These are phyloP conservation scores for Danaus melanippus DNA, from an alignment of 1,140 invertebrate species.

Conservation along the genomic window DNA sequence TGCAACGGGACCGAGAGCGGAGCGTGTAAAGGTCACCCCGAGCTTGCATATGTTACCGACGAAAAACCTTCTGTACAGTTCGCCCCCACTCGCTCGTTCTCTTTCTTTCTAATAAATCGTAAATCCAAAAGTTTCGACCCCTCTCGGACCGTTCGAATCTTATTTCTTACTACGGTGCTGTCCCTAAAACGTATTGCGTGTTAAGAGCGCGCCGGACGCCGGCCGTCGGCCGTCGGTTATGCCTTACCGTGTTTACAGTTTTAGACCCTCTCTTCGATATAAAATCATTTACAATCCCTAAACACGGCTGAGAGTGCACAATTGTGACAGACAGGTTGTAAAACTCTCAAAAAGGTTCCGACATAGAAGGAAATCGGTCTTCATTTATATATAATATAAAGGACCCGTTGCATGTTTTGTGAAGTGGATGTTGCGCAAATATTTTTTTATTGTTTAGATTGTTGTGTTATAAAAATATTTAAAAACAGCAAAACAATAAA, in stretches of 20 bases:
- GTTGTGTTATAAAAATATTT: constrained; percentile 29
- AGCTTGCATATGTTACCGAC: constrained; percentile 29
- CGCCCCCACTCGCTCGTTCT: constrained; percentile 14
- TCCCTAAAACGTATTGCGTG: constrained; percentile 19
- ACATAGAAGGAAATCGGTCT: constrained; percentile 15
- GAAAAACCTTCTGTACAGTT: constrained; percentile 18
- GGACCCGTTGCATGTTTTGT: constrained; percentile 3
- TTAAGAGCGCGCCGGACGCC: constrained; percentile 6
- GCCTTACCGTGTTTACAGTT: constrained; percentile 4
- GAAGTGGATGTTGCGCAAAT: constrained; percentile 28
- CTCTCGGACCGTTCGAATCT: not conserved
- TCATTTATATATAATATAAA: constrained; percentile 17
- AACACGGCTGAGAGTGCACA: not conserved
- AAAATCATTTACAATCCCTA: constrained; percentile 2
- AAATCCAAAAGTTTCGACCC: constrained; percentile 16
- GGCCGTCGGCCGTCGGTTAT: constrained; percentile 3
- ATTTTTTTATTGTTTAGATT: constrained; percentile 27
- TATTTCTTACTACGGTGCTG: not conserved
- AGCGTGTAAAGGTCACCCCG: constrained; percentile 45
- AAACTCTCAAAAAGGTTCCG: constrained; percentile 2
- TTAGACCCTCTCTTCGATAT: not conserved
- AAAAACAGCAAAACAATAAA: constrained; percentile 38
- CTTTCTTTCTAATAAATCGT: constrained; percentile 13
- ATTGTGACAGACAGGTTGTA: constrained; percentile 10
- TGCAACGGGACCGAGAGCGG: constrained; percentile 27